These are phyloP conservation scores for Phocoena sinus DNA, from an alignment of 2,113 vertebrate species.

Conservation along the genomic window DNA sequence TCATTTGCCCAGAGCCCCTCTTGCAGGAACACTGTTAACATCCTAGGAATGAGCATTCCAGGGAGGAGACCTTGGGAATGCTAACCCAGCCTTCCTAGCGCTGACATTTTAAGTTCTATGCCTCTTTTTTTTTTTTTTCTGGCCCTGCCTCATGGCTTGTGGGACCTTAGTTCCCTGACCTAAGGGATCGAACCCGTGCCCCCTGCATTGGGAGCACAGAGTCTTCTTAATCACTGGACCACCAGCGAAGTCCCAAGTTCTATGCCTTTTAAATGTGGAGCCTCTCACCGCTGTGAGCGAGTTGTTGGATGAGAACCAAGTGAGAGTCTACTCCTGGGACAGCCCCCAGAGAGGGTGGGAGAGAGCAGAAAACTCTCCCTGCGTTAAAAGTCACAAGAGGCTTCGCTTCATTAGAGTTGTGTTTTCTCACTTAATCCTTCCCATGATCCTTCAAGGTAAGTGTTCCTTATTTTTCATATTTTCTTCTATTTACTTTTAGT, in stretches of 20 bases:
- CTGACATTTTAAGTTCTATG: not conserved
- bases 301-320: not conserved
- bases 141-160: too few relatives aligned
- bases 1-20: not conserved
- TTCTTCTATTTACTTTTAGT: slow-evolving; percentile 4
- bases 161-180: too few relatives aligned
- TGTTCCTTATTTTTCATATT: not conserved
- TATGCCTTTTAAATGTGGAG: not conserved
- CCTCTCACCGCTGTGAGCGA: not conserved
- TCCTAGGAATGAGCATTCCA: not conserved
- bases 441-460: not conserved
- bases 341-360: not conserved
- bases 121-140: too few relatives aligned
- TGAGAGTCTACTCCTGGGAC: not conserved
- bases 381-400: not conserved
- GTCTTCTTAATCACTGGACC: too few relatives aligned
- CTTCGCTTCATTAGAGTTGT: not conserved
- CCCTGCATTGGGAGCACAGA: too few relatives aligned
- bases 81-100: not conserved
- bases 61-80: not conserved
- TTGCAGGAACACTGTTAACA: not conserved
- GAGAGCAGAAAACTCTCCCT: not conserved
- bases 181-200: too few relatives aligned
- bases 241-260: not conserved
- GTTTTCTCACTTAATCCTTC: not conserved